phyloP scores from a whole-genome alignment of 2,888 invertebrate genomes.

The Mechanitis mazaeus region DNA sequence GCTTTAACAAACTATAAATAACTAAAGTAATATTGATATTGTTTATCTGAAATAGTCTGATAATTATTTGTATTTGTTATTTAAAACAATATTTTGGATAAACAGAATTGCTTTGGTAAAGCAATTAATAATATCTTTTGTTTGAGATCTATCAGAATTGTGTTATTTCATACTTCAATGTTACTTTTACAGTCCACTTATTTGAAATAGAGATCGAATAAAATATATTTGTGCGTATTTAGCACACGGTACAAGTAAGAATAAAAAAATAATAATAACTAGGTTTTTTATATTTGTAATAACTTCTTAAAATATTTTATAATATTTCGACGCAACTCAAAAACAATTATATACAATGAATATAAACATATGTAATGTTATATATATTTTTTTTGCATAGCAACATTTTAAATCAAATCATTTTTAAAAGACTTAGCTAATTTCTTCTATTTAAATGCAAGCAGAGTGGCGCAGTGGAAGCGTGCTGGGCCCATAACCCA shows the following conservation, averaged over 20 bases:
- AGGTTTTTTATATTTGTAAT: no score
- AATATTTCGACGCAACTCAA: no score
- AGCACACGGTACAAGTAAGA: no score
- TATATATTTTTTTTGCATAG: no score
- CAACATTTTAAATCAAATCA: background rate
- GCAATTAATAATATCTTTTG: conserved; percentile 1
- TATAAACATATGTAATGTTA: no score
- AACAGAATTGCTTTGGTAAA: background rate
- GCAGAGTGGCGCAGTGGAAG: conserved; percentile 90
- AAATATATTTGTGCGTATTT: no score
- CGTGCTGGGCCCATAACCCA: conserved; percentile 91
- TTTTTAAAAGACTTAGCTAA: background rate
- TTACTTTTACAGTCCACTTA: conserved; percentile 54
- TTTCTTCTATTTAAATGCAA: conserved; percentile 33
- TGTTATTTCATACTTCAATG: conserved; percentile 59
- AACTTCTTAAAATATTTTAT: no score
- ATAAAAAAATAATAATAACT: no score
- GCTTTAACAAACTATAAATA: no score
- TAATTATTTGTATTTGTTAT: background rate
- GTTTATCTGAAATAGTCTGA: background rate
- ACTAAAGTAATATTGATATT: background rate
- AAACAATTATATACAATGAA: no score
- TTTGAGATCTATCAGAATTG: conserved; percentile 31
- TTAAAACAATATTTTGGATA: conserved; percentile 5
- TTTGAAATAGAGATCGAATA: background rate